Conservation (phyloP, 2,797 vertebrate species). For the Rhabdophis nuchalis region DNA sequence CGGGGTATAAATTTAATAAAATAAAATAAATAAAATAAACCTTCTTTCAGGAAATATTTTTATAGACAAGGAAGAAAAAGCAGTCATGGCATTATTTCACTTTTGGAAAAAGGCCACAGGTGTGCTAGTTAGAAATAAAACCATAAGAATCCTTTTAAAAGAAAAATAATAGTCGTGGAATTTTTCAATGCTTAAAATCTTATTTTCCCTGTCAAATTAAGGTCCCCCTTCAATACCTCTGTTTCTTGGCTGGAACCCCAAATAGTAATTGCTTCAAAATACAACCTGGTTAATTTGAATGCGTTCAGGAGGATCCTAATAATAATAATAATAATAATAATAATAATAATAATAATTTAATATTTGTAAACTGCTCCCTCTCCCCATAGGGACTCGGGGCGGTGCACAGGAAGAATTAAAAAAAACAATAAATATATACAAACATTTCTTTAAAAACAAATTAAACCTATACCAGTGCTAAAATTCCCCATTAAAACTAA, state of each 20-base stretch:
- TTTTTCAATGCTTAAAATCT: neutral
- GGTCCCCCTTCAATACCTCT: neutral
- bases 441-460: too few species aligned
- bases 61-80: neutral
- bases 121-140: neutral
- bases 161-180: fast-evolving
- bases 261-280: neutral
- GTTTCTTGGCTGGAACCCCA: neutral
- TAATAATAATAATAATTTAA: too few species aligned
- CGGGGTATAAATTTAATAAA: too few species aligned
- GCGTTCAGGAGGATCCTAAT: neutral
- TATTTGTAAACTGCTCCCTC: too few species aligned
- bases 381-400: too few species aligned
- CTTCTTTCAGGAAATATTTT: neutral
- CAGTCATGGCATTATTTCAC: neutral
- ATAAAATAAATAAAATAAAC: too few species aligned
- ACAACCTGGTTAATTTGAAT: neutral
- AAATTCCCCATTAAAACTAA: too few species aligned
- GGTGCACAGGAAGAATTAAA: too few species aligned
- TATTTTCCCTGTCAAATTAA: neutral
- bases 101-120: neutral
- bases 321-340: too few species aligned
- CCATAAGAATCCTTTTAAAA: neutral
- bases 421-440: too few species aligned
- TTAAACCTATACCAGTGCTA: too few species aligned